Base-by-base conservation (phyloP, 2,888 invertebrate species). In the Tortrix viridana region DNA sequence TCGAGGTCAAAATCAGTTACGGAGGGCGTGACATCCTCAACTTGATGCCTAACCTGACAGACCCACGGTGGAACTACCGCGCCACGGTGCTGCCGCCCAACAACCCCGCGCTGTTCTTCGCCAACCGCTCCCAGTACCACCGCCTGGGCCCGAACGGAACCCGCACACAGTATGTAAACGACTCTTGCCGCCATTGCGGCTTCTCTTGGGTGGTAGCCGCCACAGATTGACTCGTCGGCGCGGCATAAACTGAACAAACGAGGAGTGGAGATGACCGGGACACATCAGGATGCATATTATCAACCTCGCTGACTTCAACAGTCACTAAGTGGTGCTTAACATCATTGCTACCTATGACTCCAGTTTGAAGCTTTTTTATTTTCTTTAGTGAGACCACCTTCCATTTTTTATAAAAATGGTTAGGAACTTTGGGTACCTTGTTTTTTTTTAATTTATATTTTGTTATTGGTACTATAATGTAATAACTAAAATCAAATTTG, bases 61-160 rank as follows among this genome's bases (percentile, higher is more conserved):
- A 92, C 72, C 81, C 88, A 22, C 85, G 86, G 67, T 94, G 94
- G 94, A 92, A 89, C 75, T 90, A 93, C 77, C 90, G 88, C 63
- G 86, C 92, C 54, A 92, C 94, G 9, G 81, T 82, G 72, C 86
- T 94, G 84, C 94, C 94, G 5, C 88, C 92, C 7, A 92, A 93
- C 80, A 93, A 93, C 75, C 90, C 93, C 12, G 84, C 88, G n/a
- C 85, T 92, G 74, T 94, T 93, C 89, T 93, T 94, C 76, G 93
- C 93, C 71, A 94, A 94, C 84, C 93, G 94, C 74, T 94, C 94
- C 49, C 93, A 94, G 81, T 93, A 93, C 74, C 93, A 93, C 80
- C 93, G 94, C 55, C 84, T 94, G 74, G 93, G 93, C 6, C 92
- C 92, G 9, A 89, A 91, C 65, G 93, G 92, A 71, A 89, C 93